Base-by-base conservation (phyloP, 1,140 invertebrate genomes). In the Drosophila lini region DNA sequence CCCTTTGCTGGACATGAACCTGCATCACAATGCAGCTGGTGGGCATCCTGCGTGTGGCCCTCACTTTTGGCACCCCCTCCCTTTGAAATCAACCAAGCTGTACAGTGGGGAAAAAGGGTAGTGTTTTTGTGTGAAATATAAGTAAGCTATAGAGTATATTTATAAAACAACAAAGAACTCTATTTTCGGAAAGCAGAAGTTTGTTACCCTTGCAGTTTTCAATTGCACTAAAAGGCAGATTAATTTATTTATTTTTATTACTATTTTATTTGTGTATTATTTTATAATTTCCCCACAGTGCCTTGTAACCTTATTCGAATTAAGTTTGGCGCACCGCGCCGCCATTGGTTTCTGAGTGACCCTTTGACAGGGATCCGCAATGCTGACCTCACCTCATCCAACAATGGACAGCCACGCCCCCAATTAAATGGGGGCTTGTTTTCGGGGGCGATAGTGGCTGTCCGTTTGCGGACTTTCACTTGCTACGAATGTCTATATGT, bases 311-410 rank as follows among this genome's bases (percentile, higher is more conserved):
- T 4, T 71, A 52, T 48, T 41, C 19, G 25, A 71, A 71, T 71
- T 34, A 59, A 42, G 52, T 50, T 58, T 50, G 65, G 34, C 36
- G 65, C 68, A 71, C 65, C 68, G 48, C 56, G 22, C 34, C 50
- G 60, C 19, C 65, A 70, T 40, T 57, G 52, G 53, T 15, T 36
- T 59, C 65, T 42, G 25, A 71, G 52, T 59, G 65, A 71, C 50
- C 68, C 65, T 41, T 13, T 36, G 28, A 50, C 44, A 48, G 16
- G 38, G 13, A 22, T 42, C 36, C 55, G 28, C 52, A 41, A 41
- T 71, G 52, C 67, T 71, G 69, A 71, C 65, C 67, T 53, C 34
- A 41, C 61, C 62, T 68, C 62, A 22, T 42, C 13, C 31, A 67
- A 52, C 61, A 68, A 68, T 67, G 61, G 45, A 28, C 38, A 56